Base-by-base conservation (phyloP, 2,113 vertebrate genomes). In the Carlito syrichta region DNA sequence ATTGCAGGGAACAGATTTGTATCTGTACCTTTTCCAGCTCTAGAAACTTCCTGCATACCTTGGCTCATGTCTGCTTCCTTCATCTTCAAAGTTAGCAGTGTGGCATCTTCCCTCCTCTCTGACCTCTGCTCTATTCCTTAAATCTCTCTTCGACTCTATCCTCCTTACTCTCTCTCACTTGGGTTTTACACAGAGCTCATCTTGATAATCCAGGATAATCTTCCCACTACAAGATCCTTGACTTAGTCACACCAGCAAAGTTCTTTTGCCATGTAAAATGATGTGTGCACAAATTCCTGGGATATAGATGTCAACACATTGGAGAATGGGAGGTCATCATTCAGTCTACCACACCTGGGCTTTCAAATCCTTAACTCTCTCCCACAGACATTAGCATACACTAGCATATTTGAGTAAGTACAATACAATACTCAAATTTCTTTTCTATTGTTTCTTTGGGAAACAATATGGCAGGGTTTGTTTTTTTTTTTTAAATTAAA, bases 51-150 rank as follows among this genome's bases (percentile, higher is more conserved):
- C n/a, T 62, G 2, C 2, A 35, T 32, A 19, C 13, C 20, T 32
- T 48, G 6, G 2, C 19, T n/a, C 10, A 12, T 27, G 10, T 19
- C 23, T 0, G 16, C 30, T 54, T n/a, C 30, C 0, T 62, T 19
- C 35, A 11, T 32, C 5, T 13, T 22, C 9, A 58, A 48, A 71
- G 20, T 3, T 19, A 71, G 20, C n/a, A 32, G 40, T 17, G 25
- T 4, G 25, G 11, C 11, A 27, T 35, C n/a, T 35, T 68, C 32
- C 58, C 66, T 38, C 8, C 32, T 43, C 1, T 69, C 45, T 50
- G 8, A 60, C 30, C 50, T 30, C 68, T 7, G 2, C 27, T 52
- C 78, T 9, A 12, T 22, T 89, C 14, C 43, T 45, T 62, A 71
- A 11, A 45, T 32, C 23, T 35, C 38, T 73, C 63, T 43, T 50